Conservation (phyloP, 30 jellyfish, hydroid and myxozoan genomes). For the Aurelia aurita region DNA sequence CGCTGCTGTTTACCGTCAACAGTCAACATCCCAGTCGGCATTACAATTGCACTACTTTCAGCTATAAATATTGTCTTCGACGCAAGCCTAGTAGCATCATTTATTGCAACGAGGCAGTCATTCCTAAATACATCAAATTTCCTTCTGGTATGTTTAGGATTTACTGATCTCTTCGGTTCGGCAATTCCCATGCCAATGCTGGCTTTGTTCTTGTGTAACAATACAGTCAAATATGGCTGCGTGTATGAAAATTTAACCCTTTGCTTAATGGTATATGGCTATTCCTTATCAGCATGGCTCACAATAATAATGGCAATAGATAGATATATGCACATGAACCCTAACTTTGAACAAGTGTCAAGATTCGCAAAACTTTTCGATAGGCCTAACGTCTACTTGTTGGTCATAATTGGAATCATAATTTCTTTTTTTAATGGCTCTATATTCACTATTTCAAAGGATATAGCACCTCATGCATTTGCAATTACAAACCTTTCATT, state of each 20-base stretch:
- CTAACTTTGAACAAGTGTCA: neutral
- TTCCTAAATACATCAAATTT: slow-evolving; percentile 12
- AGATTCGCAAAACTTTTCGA: neutral
- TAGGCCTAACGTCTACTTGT: neutral
- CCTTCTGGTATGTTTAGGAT: slow-evolving; percentile 17
- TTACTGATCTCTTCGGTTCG: neutral
- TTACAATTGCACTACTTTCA: slow-evolving; percentile 1
- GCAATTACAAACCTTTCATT: too few species aligned
- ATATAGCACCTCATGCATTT: neutral
- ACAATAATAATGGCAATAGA: slow-evolving; percentile 18
- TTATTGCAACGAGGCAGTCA: slow-evolving; percentile 24
- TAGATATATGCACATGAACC: slow-evolving; percentile 21
- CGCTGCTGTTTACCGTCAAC: neutral
- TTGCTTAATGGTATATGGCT: neutral
- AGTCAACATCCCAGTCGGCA: slow-evolving; percentile 7
- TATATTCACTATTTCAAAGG: neutral
- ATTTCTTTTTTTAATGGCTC: neutral
- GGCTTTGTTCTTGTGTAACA: neutral
- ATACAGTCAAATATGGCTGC: neutral
- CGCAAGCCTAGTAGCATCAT: slow-evolving; percentile 5
- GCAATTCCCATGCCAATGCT: neutral
- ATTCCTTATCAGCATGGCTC: neutral
- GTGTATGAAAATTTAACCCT: neutral
- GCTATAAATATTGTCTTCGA: neutral
- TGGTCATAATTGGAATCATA: neutral